Evolutionary conservation across 53 echinoderm and acorn worm species (phyloP), one percentile per base, ranked within the genome.

Genomic region (Apostichopus leukothele): DNA sequence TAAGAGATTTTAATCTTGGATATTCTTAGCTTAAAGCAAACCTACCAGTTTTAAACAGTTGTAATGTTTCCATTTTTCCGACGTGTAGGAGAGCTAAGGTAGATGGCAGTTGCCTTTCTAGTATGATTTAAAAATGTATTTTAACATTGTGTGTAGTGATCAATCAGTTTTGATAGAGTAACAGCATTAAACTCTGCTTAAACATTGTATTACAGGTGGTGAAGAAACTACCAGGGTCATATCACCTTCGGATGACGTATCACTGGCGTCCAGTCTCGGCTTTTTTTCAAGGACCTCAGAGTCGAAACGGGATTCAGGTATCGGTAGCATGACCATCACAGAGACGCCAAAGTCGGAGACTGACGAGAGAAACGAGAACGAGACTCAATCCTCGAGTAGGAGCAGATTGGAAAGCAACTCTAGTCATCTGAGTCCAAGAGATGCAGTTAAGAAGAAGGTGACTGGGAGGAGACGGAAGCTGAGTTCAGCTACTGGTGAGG

Each of bases 241-340:
- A 22, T 55, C 80, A 10, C 55, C 80, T 50, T 51, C 80, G 18
- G 53, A 53, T 18, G n/a, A 59, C 59, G 21, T 80, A 18, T 50
- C 85, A 1, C 16, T 85, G 50, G 39, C 85, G 39, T 67, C 68
- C 16, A 55, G 60, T 26, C 78, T 76, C 5, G 12, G 77, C 78
- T 59, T 13, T 51, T 52, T 80, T 76, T 52, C 67, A 54, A 19
- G 71, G 13, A 50, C 63, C 5, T 75, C 60, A 75, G 96, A 93
- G 75, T 91, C 96, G 27, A 96, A 96, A 85, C 39, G 96, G 88
- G 96, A 96, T 73, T 96, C 96, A 39, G 96, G 96, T 51, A 96
- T 96, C 67, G 96, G 96, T 20, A 96, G 96, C 91, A 96, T 96
- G 96, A 96, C 93, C 19, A 90, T 96, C 16, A 92, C 96, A 7